Base-by-base conservation (phyloP, 2,888 invertebrate genomes). In the Campaea margaritaria region DNA sequence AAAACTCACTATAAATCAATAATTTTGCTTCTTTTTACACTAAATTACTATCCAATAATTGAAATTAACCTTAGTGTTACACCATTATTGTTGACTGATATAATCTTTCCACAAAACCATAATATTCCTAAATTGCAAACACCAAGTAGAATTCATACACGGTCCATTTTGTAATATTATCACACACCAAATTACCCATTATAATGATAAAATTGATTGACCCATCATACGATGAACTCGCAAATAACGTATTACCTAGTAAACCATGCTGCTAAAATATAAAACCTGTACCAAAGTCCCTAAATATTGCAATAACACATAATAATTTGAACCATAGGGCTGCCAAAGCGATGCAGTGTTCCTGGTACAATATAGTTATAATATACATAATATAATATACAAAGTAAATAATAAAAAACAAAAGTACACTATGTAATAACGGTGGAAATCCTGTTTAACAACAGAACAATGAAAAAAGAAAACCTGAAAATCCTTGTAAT, bases 301-400 rank as follows among this genome's bases (percentile, higher is more conserved):
- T 60, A 64, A 21, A 56, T 43, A 58, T 63, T 62, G 65, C 64
- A 62, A 60, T 66, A 68, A 69, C 70, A 48, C 68, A 68, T 31
- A 31, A 31, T 64, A 65, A 75, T 66, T 72, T 73, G 77, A 83
- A 79, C 75, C 78, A 69, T 63, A 89, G 91, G 91, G 91, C 91
- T 91, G 91, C 91, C 91, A 91, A 91, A 90, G 82, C 74, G 74
- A 83, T 80, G 77, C 80, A 76, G 72, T 79, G 78, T 82, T 79
- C 77, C 76, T 79, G 77, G 79, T 82, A 76, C 68, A 58, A 55
- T 64, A 62, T 51, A 48, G 39, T 50, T 21, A 47, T 47, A 28
- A 31, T 36, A 44, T 36, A 44, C 2, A 3, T 21, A 21, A 21
- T 21, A 47, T 47, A 28, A 31, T 36, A 44, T 45, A 55, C 56